A percentile compares a stretch with the other conserved stretches of the same genome.
Evolutionary conservation across 2,888 invertebrate species (phyloP).

Genomic region (Parochlus steinenii): DNA sequence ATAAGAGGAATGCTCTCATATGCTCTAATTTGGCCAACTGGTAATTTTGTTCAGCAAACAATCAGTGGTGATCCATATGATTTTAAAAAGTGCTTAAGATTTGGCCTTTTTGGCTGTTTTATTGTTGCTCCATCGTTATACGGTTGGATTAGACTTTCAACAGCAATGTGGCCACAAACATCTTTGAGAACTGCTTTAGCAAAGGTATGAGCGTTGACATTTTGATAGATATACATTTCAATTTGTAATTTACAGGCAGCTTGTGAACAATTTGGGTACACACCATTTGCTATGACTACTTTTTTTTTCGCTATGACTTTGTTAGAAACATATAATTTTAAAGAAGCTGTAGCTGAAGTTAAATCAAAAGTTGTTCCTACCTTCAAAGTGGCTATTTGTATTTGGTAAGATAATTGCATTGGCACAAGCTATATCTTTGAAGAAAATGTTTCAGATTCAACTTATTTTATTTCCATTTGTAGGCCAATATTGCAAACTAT

Average conservation of each 20-base stretch:
- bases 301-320: slow-evolving; percentile 64
- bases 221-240: background rate
- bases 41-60: slow-evolving; percentile 54
- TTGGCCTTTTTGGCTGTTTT: slow-evolving; percentile 61
- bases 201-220: slow-evolving; percentile 33
- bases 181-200: slow-evolving; percentile 49
- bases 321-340: slow-evolving; percentile 47
- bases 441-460: background rate
- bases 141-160: slow-evolving; percentile 62
- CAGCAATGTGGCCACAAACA: slow-evolving; percentile 55
- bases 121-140: slow-evolving; percentile 70
- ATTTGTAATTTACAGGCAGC: slow-evolving; percentile 30
- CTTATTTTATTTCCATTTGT: background rate
- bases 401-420: slow-evolving; percentile 3
- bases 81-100: slow-evolving; percentile 51
- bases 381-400: slow-evolving; percentile 29
- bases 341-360: slow-evolving; percentile 49
- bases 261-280: slow-evolving; percentile 57
- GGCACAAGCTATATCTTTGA: background rate
- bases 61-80: slow-evolving; percentile 47
- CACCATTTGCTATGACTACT: slow-evolving; percentile 57
- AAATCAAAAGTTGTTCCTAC: slow-evolving; percentile 57
- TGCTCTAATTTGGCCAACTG: slow-evolving; percentile 53
- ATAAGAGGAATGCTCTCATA: slow-evolving; percentile 51
- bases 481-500: slow-evolving; percentile 56